Base-by-base conservation (phyloP, 2,888 invertebrate species). In the Agelastica alni region DNA sequence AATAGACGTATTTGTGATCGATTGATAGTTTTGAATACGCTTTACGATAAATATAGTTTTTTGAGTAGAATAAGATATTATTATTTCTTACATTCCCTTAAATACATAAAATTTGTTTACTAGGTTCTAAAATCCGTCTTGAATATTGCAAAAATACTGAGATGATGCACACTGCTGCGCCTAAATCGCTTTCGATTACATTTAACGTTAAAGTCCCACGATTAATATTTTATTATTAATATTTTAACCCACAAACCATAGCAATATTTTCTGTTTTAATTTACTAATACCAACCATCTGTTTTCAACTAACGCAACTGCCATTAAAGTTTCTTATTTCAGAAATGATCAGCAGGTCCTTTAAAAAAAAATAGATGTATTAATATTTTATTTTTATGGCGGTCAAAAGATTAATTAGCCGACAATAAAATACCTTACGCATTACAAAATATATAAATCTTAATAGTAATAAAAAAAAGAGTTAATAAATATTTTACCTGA, bases 361-460 rank as follows among this genome's bases (percentile, higher is more conserved):
- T n/a, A n/a, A n/a, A n/a, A 39, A 39, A 39, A 39, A 39, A 20
- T 39, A 20, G 20, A 39, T 39, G 37, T 39, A 39, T 39, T 39
- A 39, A 39, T 39, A 39, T 39, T 39, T 39, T 39, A 39, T 20
- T 44, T 44, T 32, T 44, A 44, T 44, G 12, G 44, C 31, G 31
- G 20, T 18, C 44, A 32, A 44, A 44, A 44, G 44, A 44, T 44
- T 44, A 44, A 44, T 44, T 44, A 44, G 31, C 18, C 32, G 10
- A 17, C 44, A 12, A 44, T 44, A 44, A 44, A 44, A 32, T 28
- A 44, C 22, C 28, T 31, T 32, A 44, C 20, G 18, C 14, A 17
- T 44, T 44, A 44, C 20, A 32, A 44, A 44, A 44, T 18, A 44
- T 30, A 44, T 44, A 44, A 44, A 44, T 44, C 44, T 32, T 44